Percentiles rank a stretch among this genome's conserved stretches.
Conservation (phyloP, 2,888 invertebrate species). For the Pristionchus mayeri region DNA sequence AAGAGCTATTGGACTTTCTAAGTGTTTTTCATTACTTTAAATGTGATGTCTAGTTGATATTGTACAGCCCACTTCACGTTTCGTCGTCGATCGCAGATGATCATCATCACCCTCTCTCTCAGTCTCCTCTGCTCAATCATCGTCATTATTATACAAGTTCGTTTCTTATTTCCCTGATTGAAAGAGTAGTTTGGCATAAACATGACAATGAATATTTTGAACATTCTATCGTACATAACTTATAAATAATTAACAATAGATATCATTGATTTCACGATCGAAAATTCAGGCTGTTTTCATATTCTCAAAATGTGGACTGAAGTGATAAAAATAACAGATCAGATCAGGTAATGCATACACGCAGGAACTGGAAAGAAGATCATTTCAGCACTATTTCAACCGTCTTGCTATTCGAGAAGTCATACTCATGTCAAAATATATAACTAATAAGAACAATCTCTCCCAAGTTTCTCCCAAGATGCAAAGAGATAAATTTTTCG, state of each 20-base stretch:
- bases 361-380: no score
- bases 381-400: neutral
- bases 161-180: neutral
- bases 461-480: neutral
- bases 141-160: neutral
- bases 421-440: neutral
- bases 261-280: neutral
- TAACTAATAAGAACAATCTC: neutral
- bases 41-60: neutral
- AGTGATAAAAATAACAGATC: no score
- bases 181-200: no score
- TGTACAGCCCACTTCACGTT: neutral
- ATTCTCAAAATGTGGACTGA: neutral
- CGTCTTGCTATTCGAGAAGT: neutral
- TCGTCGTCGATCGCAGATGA: neutral
- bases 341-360: no score
- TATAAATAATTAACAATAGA: no score
- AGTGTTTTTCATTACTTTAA: no score
- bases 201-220: no score
- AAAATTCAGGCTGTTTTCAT: neutral
- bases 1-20: no score
- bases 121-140: neutral
- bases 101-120: neutral
- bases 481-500: constrained; percentile 31
- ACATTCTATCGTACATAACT: no score